Evolutionary conservation across 23 tunicate species (phyloP).

Genomic region (Styela clava): DNA sequence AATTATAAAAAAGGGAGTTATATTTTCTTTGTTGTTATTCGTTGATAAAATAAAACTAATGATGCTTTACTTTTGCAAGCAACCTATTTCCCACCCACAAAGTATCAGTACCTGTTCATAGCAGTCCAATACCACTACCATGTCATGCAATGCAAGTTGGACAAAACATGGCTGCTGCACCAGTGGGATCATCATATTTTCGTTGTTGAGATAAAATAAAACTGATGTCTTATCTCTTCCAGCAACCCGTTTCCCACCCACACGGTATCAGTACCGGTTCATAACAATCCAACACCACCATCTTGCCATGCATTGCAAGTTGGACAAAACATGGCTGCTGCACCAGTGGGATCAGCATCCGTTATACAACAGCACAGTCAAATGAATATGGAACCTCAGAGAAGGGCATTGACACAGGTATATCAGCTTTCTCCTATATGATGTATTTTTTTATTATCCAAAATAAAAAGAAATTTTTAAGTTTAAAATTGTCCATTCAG

Average conservation of each 20-base stretch:
- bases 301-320: background rate
- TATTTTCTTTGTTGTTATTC: too few species aligned
- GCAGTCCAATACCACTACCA: background rate
- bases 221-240: too few species aligned
- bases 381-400: slow-evolving; percentile 13
- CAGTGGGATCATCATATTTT: slow-evolving; percentile 29
- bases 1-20: too few species aligned
- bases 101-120: slow-evolving; percentile 24
- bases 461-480: background rate
- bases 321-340: slow-evolving; percentile 30
- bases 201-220: too few species aligned
- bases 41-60: too few species aligned
- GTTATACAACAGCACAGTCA: slow-evolving; percentile 30
- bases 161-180: slow-evolving; percentile 31
- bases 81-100: slow-evolving; percentile 28
- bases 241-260: slow-evolving; percentile 28
- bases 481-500: too few species aligned
- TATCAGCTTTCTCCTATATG: too few species aligned
- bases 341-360: slow-evolving; percentile 33
- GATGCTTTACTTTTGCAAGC: too few species aligned
- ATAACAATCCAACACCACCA: slow-evolving; percentile 14
- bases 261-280: slow-evolving; percentile 26
- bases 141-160: slow-evolving; percentile 15
- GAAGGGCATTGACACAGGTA: slow-evolving; percentile 28
- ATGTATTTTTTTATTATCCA: background rate